phyloP scores from a whole-genome alignment of 2,888 invertebrate genomes.

The Tetheella fluctuosa region DNA sequence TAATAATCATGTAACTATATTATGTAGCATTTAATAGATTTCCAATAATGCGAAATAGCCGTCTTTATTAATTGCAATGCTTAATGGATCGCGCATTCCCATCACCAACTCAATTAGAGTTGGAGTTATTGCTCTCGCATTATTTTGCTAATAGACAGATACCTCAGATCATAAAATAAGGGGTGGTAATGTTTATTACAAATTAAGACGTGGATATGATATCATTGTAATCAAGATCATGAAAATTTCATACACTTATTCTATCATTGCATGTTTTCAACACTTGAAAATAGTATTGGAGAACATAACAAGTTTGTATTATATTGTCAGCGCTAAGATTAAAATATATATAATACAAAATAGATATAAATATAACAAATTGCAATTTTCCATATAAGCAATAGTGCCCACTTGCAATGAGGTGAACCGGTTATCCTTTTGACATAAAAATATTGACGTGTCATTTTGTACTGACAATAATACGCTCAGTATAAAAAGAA shows the following conservation, averaged over 20 bases:
- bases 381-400: too few species aligned
- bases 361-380: too few species aligned
- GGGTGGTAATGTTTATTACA: not conserved
- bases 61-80: conserved; percentile 7
- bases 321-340: too few species aligned
- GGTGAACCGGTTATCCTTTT: too few species aligned
- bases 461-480: too few species aligned
- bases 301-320: too few species aligned
- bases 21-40: conserved; percentile 10
- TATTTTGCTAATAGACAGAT: not conserved
- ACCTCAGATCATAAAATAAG: not conserved
- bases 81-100: conserved; percentile 3
- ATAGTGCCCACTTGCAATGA: too few species aligned
- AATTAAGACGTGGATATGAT: not conserved
- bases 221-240: not conserved
- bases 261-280: not conserved
- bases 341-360: too few species aligned
- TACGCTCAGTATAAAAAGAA: too few species aligned
- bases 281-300: too few species aligned
- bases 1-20: not conserved
- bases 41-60: conserved; percentile 8
- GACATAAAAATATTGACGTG: too few species aligned
- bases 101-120: conserved; percentile 8
- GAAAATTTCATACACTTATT: not conserved
- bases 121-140: conserved; percentile 12